Evolutionary conservation across 2,113 vertebrate genomes (phyloP).

Genomic region (Salminus brasiliensis): DNA sequence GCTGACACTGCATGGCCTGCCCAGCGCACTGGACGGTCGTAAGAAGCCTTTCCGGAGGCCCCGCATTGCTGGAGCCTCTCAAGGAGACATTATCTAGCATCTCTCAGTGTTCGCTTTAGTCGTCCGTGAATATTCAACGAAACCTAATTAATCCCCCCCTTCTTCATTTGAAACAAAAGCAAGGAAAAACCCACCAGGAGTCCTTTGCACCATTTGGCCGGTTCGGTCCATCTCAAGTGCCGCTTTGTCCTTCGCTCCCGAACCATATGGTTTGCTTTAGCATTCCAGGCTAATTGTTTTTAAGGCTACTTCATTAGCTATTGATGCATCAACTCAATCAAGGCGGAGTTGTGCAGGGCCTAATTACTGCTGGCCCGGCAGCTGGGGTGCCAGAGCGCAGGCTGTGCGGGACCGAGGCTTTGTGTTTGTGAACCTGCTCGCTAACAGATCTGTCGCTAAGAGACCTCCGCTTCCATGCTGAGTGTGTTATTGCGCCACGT

Average conservation of each 20-base stretch:
- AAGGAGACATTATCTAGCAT: neutral
- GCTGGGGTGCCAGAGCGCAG: neutral
- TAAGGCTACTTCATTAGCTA: constrained; percentile 7
- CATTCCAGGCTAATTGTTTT: neutral
- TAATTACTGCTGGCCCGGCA: constrained; percentile 24
- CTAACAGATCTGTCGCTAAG: constrained; percentile 33
- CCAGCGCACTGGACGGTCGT: constrained; percentile 29
- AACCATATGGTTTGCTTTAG: neutral
- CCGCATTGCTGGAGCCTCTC: neutral
- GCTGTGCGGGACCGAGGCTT: neutral
- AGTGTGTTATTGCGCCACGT: constrained; percentile 44
- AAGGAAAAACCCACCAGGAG: neutral
- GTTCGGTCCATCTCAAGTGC: neutral
- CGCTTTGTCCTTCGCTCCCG: neutral
- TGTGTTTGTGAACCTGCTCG: constrained; percentile 35
- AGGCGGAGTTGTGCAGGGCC: constrained; percentile 4
- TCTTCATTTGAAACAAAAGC: neutral
- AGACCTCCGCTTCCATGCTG: constrained; percentile 32
- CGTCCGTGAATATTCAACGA: neutral
- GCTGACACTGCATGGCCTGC: constrained; percentile 44
- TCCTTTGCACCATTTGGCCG: neutral
- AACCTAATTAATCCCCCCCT: neutral
- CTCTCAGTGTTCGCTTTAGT: neutral
- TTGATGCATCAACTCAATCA: neutral
- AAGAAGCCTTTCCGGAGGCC: constrained; percentile 12